A percentile compares a stretch with the other conserved stretches of the same genome.
These are phyloP conservation scores for Galeopterus variegatus DNA, from an alignment of 2,113 vertebrate genomes.

Conservation along the genomic window DNA sequence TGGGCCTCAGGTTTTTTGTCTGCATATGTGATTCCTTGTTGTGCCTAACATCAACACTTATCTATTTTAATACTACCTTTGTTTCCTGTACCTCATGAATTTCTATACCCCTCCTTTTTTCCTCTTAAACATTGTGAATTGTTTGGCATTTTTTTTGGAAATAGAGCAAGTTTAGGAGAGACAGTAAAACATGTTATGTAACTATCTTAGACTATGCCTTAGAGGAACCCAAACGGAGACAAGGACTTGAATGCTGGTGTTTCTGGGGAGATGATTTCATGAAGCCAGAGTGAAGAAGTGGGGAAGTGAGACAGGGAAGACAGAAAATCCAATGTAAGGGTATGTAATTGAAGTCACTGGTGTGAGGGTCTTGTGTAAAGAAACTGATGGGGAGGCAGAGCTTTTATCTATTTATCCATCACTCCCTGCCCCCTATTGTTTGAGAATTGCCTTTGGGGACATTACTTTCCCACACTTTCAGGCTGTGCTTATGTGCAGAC, in stretches of 20 bases:
- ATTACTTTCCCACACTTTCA: neutral
- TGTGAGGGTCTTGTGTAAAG: neutral
- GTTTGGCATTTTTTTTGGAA: slow-evolving; percentile 23
- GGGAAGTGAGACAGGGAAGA: neutral
- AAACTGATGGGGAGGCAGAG: neutral
- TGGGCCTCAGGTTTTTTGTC: neutral
- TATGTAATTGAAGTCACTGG: neutral
- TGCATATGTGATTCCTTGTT: neutral
- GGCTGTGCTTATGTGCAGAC: neutral
- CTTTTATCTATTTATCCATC: neutral
- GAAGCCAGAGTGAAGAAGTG: neutral
- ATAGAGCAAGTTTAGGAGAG: slow-evolving; percentile 31
- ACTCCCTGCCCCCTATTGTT: neutral
- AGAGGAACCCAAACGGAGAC: neutral
- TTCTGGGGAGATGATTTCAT: neutral
- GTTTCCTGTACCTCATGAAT: neutral
- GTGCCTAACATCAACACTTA: neutral
- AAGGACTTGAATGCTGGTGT: neutral
- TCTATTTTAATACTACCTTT: slow-evolving; percentile 18
- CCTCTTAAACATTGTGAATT: slow-evolving; percentile 28
- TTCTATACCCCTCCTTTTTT: neutral
- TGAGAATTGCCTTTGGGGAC: neutral
- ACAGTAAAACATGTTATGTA: neutral
- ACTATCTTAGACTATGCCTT: neutral
- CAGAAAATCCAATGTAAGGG: neutral